Conservation (phyloP, 2,888 invertebrate species). For the Helleia helle region DNA sequence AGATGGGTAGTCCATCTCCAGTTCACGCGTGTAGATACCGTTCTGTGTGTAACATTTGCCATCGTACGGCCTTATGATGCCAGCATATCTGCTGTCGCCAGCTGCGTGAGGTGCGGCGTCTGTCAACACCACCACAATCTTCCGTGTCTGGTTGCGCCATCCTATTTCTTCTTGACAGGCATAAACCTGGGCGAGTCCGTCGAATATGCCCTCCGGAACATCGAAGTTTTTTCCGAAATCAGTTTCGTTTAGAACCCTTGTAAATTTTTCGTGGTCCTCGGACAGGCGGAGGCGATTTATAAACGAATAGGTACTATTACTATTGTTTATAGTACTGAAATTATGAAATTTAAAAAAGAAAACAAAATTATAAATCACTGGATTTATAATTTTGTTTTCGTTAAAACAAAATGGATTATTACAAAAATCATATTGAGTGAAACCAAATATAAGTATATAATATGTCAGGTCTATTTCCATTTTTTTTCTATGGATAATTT, state of each 20-base stretch:
- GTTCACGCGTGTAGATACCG: conserved; percentile 67
- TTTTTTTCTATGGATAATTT: too few relatives aligned
- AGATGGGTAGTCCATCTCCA: conserved; percentile 85
- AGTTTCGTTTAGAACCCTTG: conserved; percentile 45
- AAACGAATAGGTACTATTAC: conserved; percentile 80
- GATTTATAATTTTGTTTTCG: too few relatives aligned
- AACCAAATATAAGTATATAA: too few relatives aligned
- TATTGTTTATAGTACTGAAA: conserved; percentile 25
- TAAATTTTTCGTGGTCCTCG: conserved; percentile 60
- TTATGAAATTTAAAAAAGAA: too few relatives aligned
- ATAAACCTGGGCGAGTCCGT: conserved; percentile 85
- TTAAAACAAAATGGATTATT: too few relatives aligned
- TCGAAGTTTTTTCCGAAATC: conserved; percentile 74
- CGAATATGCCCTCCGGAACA: conserved; percentile 87
- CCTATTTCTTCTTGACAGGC: conserved; percentile 80
- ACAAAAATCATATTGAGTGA: too few relatives aligned
- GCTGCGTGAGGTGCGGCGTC: conserved; percentile 85
- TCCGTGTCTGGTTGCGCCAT: conserved; percentile 84
- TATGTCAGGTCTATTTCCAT: too few relatives aligned
- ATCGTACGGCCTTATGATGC: conserved; percentile 81
- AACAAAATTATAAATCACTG: too few relatives aligned
- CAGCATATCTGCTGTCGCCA: conserved; percentile 81
- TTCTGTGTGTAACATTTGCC: conserved; percentile 77
- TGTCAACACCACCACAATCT: conserved; percentile 84
- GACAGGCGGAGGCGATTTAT: conserved; percentile 81